These are phyloP conservation scores for Hormiphora californensis DNA, from an alignment of 37 sponge, comb jelly and placozoan genomes.

Conservation along the genomic window DNA sequence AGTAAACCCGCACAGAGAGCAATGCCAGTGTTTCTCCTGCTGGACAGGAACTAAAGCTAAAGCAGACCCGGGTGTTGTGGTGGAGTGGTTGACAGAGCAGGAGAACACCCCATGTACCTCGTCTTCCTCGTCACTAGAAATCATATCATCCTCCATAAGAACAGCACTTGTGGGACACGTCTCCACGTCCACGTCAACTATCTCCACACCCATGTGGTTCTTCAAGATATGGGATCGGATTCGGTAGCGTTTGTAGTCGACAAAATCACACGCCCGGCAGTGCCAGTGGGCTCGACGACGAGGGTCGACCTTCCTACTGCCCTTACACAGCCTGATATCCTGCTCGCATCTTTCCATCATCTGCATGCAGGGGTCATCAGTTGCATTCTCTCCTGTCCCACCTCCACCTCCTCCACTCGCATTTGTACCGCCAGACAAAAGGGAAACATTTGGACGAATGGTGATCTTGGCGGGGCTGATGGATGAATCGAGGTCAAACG, in stretches of 20 bases:
- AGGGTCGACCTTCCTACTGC: slow-evolving; percentile 6
- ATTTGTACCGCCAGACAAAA: background rate
- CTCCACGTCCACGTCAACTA: background rate
- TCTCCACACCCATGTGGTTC: slow-evolving; percentile 19
- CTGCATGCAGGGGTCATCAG: background rate
- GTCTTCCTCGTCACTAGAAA: slow-evolving; percentile 31
- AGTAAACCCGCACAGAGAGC: slow-evolving; percentile 12
- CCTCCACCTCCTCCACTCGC: too few species aligned
- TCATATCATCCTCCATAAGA: background rate
- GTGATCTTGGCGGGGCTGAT: background rate
- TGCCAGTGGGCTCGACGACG: slow-evolving; percentile 43
- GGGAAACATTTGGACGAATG: slow-evolving; percentile 6
- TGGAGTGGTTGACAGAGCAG: too few species aligned
- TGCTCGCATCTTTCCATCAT: slow-evolving; percentile 43
- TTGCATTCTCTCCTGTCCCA: too few species aligned
- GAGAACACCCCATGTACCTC: slow-evolving; percentile 42
- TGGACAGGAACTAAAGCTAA: too few species aligned
- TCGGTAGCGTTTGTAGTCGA: slow-evolving; percentile 45
- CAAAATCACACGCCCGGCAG: slow-evolving; percentile 29
- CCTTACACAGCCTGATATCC: slow-evolving; percentile 13
- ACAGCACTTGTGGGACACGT: too few species aligned
- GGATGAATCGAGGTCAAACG: background rate
- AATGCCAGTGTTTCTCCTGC: slow-evolving; percentile 52
- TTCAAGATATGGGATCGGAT: slow-evolving; percentile 28
- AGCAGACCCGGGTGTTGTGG: too few species aligned